These are phyloP conservation scores for Pogonocherus hispidulus DNA, from an alignment of 2,888 invertebrate genomes.

Conservation along the genomic window DNA sequence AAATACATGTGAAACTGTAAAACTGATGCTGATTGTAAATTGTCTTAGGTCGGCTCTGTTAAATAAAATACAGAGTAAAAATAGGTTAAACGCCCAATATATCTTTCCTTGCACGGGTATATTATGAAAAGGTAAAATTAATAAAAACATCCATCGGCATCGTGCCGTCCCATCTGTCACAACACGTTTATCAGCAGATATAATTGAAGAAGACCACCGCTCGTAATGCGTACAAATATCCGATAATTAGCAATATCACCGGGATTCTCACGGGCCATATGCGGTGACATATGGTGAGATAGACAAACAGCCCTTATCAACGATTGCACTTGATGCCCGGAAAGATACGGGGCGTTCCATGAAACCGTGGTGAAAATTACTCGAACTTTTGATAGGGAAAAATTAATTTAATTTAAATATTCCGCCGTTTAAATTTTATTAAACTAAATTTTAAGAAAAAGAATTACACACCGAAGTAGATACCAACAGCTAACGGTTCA, in stretches of 20 bases:
- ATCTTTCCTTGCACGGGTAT: no score
- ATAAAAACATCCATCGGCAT: slow-evolving; percentile 26
- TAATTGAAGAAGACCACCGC: slow-evolving; percentile 40
- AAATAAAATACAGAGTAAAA: no score
- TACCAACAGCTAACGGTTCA: no score
- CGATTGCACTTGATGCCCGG: slow-evolving; percentile 59
- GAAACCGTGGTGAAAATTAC: slow-evolving; percentile 45
- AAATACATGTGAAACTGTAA: no score
- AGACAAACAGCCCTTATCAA: slow-evolving; percentile 53
- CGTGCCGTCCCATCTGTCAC: slow-evolving; percentile 38
- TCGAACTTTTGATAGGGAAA: no score
- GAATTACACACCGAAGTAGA: no score
- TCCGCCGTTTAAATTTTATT: no score
- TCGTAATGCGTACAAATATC: slow-evolving; percentile 44
- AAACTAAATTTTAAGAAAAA: no score
- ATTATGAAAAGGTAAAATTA: slow-evolving; percentile 1
- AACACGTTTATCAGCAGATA: slow-evolving; percentile 36
- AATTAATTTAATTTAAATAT: no score
- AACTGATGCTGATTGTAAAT: no score
- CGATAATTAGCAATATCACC: slow-evolving; percentile 33
- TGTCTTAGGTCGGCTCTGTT: no score
- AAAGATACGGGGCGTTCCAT: neutral
- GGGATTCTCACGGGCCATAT: slow-evolving; percentile 56
- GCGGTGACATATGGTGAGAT: slow-evolving; percentile 62
- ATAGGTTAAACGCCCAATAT: no score